Evolutionary conservation across 2,888 invertebrate species (phyloP).

Genomic region (Cryptus viduatorius): DNA sequence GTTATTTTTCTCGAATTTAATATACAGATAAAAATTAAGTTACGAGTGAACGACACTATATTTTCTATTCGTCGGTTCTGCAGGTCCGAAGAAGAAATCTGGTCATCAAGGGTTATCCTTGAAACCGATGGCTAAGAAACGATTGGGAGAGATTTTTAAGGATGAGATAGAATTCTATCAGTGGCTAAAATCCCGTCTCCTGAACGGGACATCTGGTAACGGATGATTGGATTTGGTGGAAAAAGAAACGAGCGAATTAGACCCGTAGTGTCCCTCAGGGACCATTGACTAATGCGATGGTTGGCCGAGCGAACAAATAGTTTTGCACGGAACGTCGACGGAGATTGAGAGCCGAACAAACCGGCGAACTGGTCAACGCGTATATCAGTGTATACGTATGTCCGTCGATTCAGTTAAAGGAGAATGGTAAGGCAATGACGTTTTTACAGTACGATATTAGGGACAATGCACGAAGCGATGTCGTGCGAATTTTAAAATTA

Average conservation of each 20-base stretch:
- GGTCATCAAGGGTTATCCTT: slow-evolving; percentile 42
- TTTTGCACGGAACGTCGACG: slow-evolving; percentile 9
- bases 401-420: background rate
- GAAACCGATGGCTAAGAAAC: slow-evolving; percentile 70
- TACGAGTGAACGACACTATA: background rate
- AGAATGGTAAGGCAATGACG: background rate
- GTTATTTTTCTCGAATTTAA: slow-evolving; percentile 69
- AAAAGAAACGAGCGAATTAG: slow-evolving; percentile 25
- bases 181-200: slow-evolving; percentile 86
- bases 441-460: background rate
- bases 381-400: background rate
- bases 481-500: background rate
- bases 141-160: slow-evolving; percentile 82
- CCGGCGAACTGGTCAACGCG: background rate
- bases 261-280: background rate
- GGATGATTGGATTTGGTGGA: slow-evolving; percentile 67
- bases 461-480: background rate
- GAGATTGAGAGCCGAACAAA: background rate
- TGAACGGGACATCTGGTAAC: slow-evolving; percentile 77
- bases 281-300: background rate
- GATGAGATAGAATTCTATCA: slow-evolving; percentile 87
- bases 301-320: background rate
- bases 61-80: slow-evolving; percentile 63
- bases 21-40: background rate
- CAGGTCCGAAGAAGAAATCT: slow-evolving; percentile 84